Evolutionary conservation across 1,140 invertebrate species (phyloP), one percentile per base, ranked within the genome.

Genomic region (Acyrthosiphon pisum): DNA sequence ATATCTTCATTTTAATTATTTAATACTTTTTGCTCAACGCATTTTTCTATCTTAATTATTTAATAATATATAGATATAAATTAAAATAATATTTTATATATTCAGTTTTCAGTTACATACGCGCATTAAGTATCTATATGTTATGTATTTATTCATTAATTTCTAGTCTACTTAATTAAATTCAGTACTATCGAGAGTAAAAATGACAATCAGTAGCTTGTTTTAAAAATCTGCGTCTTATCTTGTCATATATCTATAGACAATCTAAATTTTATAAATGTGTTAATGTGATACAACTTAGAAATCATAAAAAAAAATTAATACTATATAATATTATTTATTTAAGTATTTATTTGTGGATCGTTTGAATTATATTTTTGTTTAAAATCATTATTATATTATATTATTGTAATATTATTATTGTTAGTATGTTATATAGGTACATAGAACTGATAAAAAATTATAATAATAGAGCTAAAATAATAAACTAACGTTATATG

Each of bases 11-110:
- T 90, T 56, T 1, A 53, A 37, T 26, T 50, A 56, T 56, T 90
- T 90, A 60, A 53, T 60, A 90, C 37, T 68, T 90, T 90, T 90
- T 90, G 89, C 89, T 90, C 89, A 90, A 90, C 37, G 26, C 89
- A 41, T 56, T 60, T 90, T 90, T 56, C 23, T 68, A 68, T 60
- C 53, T 18, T 60, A 18, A 60, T 14, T 48, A 89, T 56, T 56
- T 89, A 41, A 50, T 50, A 48, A 14, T 14, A 56, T 60, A 60
- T 44, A 56, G 18, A 90, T 23, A 60, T 22, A 30, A 68, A 68
- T 68, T 68, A n/a, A 68, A 68, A 68, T 68, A 68, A 68, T 68
- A 30, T 68, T 68, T 68, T 68, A 68, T 68, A n/a, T n/a, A 68
- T 30, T 68, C 60, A 68, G 30, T n/a, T 68, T 68, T 68, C 60